Evolutionary conservation across 2,113 vertebrate species (phyloP).

Genomic region (Tragelaphus scriptus): DNA sequence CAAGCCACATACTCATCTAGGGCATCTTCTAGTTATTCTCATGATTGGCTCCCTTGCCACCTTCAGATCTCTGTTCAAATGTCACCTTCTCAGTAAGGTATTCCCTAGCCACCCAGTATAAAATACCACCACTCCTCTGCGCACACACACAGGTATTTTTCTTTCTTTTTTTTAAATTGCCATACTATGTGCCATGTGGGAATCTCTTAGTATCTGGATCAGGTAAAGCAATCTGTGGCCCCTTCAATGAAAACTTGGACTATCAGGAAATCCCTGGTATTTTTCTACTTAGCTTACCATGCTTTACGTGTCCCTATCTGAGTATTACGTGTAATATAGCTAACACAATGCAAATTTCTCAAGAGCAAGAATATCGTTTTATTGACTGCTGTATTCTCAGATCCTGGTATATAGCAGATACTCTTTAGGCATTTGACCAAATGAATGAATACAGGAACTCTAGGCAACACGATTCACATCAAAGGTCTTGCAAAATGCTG

Average conservation of each 20-base stretch:
- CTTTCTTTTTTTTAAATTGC: not conserved
- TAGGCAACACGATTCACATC: not conserved
- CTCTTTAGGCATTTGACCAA: not conserved
- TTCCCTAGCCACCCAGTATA: not conserved
- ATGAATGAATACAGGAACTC: not conserved
- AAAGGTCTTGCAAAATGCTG: conserved; percentile 17
- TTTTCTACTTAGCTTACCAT: not conserved
- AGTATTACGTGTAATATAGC: not conserved
- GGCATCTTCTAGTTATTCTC: not conserved
- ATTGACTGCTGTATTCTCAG: not conserved
- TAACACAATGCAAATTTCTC: conserved; percentile 1
- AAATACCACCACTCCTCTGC: not conserved
- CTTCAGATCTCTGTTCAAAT: not conserved
- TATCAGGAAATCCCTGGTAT: not conserved
- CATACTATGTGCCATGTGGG: not conserved
- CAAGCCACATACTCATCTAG: not conserved
- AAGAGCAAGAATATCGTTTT: not conserved
- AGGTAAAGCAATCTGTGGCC: not conserved
- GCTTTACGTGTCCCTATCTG: not conserved
- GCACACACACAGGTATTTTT: not conserved
- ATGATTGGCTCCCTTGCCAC: not conserved
- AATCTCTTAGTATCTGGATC: not conserved
- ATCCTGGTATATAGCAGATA: not conserved
- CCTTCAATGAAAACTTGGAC: not conserved
- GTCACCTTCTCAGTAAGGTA: not conserved